Base-by-base conservation (phyloP, 2,888 invertebrate species). In the Azorinus chamasolen region DNA sequence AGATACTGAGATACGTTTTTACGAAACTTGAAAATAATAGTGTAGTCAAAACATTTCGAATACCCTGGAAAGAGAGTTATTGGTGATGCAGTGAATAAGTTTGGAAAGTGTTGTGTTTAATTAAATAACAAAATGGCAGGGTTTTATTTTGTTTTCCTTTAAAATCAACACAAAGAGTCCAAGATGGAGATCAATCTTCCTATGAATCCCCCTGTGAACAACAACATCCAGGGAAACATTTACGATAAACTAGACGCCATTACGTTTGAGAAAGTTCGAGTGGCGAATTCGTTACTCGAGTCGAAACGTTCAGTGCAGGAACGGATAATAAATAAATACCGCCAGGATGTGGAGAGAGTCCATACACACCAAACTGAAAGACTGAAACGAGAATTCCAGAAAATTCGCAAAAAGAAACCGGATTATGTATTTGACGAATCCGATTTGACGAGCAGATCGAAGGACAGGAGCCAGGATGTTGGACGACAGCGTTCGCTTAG, bases 171-270 rank as follows among this genome's bases (percentile, higher is more conserved):
- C 8, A 6, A 32, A 54, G 4, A n/a, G 20, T 10, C 10, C 2
- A 62, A 1, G 20, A 81, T 81, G 81, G 81, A 81, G 53, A 70
- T 74, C 20, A 81, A 81, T 43, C 55, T 81, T 4, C 81, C 81
- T 1, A n/a, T 81, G n/a, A 45, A 39, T 22, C 71, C 81, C 1
- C 81, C 81, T 10, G 77, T 81, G 0, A 81, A 81, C 50, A 81
- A 81, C 25, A 74, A 51, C 32, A 53, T 81, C 18, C 77, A 81
- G 51, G 51, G 54, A 8, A 68, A 68, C 10, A 22, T 81, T 1
- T 62, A 71, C 27, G 74, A 81, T 57, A 77, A 63, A 46, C 68
- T 81, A 20, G 73, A 81, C 50, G 74, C 77, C 10, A 64, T 78
- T 12, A 50, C 61, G 1, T 78, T 77, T 32, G 77, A 81, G 22